Evolutionary conservation across 2,113 vertebrate genomes (phyloP).

Genomic region (Crotophaga sulcirostris): DNA sequence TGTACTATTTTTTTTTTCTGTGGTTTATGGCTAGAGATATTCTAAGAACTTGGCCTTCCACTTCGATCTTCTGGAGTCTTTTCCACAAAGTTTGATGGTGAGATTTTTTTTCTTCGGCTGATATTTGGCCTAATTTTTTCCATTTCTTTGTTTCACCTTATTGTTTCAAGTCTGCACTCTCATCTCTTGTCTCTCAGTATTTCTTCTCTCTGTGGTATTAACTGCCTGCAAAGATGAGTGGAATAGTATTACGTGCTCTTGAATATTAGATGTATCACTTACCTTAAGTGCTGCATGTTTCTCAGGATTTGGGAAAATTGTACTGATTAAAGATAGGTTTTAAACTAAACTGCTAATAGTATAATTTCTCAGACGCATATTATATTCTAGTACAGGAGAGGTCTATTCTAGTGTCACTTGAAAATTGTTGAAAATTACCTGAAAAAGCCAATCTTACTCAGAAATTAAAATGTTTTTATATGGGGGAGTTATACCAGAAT

Average conservation of each 20-base stretch:
- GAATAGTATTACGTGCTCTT: background rate
- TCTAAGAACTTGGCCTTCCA: slow-evolving; percentile 21
- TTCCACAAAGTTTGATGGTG: background rate
- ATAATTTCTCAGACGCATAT: background rate
- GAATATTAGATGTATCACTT: background rate
- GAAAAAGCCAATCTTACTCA: background rate
- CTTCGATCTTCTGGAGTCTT: background rate
- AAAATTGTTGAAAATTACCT: background rate
- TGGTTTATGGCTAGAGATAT: background rate
- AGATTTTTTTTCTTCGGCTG: background rate
- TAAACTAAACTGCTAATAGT: background rate
- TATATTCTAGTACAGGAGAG: background rate
- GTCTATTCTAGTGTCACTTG: background rate
- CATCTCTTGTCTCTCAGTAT: background rate
- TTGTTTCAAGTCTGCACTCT: background rate
- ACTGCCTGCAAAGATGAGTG: background rate
- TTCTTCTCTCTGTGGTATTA: background rate
- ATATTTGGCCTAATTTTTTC: background rate
- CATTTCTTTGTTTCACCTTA: background rate
- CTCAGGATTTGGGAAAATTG: background rate
- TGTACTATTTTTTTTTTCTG: background rate
- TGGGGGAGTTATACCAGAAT: background rate
- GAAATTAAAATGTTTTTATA: background rate
- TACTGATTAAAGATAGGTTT: background rate
- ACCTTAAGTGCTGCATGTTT: background rate